phyloP scores from a whole-genome alignment of 2,888 invertebrate genomes.

The Oeneis ivallda region DNA sequence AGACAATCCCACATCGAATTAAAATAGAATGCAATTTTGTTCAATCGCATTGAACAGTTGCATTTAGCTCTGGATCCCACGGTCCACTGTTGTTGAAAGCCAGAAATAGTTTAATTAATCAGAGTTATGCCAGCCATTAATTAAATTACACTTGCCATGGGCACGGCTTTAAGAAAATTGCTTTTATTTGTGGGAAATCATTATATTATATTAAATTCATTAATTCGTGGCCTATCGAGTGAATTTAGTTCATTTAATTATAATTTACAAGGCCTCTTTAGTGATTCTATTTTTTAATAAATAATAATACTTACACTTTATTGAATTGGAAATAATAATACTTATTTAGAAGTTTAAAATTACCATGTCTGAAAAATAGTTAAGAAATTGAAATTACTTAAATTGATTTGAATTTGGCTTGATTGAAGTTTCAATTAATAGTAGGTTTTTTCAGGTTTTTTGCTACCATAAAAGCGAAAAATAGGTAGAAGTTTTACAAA shows the following conservation, averaged over 20 bases:
- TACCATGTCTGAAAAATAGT: neutral
- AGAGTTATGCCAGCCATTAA: conserved; percentile 70
- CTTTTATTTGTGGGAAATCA: conserved; percentile 74
- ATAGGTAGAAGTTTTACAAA: neutral
- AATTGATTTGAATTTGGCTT: neutral
- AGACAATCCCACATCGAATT: conserved; percentile 8
- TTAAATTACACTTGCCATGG: conserved; percentile 65
- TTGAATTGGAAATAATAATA: conserved; percentile 35
- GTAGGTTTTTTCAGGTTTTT: too few relatives aligned
- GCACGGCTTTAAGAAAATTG: conserved; percentile 69
- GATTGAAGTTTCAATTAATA: neutral
- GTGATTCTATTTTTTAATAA: conserved; percentile 34
- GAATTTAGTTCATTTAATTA: conserved; percentile 72
- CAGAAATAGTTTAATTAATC: conserved; percentile 68
- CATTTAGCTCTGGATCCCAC: conserved; percentile 32
- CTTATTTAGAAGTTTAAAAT: neutral
- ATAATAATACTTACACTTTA: neutral
- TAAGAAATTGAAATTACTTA: neutral
- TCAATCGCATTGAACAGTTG: conserved; percentile 29
- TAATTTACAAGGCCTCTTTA: conserved; percentile 63
- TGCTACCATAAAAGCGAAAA: too few relatives aligned
- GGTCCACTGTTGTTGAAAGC: conserved; percentile 41
- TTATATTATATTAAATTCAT: conserved; percentile 67
- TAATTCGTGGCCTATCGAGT: conserved; percentile 59
- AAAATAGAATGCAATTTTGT: conserved; percentile 45